phyloP scores from a whole-genome alignment of 2,113 vertebrate genomes.

The Cathartes aura region DNA sequence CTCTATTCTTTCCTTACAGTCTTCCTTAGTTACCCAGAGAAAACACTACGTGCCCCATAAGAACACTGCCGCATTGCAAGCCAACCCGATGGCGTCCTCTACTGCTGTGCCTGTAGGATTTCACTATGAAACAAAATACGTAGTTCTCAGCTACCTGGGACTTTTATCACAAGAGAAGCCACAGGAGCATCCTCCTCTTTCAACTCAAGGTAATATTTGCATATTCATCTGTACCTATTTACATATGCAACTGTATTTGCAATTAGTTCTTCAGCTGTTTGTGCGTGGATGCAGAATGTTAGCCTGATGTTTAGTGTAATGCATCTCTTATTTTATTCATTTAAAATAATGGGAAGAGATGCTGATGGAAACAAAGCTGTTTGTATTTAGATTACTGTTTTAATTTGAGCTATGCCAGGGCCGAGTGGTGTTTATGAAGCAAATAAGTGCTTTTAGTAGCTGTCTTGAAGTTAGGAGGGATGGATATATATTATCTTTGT shows the following conservation, averaged over 20 bases:
- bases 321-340: background rate
- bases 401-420: background rate
- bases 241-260: background rate
- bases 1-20: slow-evolving; percentile 9
- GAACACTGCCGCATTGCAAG: background rate
- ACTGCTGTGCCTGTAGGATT: slow-evolving; percentile 88
- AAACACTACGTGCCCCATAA: background rate
- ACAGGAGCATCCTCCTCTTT: slow-evolving; percentile 54
- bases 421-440: background rate
- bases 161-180: slow-evolving; percentile 74
- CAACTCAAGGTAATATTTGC: slow-evolving; percentile 69
- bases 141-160: slow-evolving; percentile 92
- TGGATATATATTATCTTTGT: background rate
- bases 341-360: background rate
- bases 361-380: background rate
- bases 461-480: background rate
- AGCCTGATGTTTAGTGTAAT: background rate
- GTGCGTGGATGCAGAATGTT: background rate
- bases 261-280: rapidly evolving
- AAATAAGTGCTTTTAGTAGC: background rate
- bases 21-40: background rate
- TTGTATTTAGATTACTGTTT: background rate
- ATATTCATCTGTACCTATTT: background rate
- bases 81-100: slow-evolving; percentile 77
- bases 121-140: slow-evolving; percentile 92